These are phyloP conservation scores for Timandra comae DNA, from an alignment of 2,888 invertebrate species.

Conservation along the genomic window DNA sequence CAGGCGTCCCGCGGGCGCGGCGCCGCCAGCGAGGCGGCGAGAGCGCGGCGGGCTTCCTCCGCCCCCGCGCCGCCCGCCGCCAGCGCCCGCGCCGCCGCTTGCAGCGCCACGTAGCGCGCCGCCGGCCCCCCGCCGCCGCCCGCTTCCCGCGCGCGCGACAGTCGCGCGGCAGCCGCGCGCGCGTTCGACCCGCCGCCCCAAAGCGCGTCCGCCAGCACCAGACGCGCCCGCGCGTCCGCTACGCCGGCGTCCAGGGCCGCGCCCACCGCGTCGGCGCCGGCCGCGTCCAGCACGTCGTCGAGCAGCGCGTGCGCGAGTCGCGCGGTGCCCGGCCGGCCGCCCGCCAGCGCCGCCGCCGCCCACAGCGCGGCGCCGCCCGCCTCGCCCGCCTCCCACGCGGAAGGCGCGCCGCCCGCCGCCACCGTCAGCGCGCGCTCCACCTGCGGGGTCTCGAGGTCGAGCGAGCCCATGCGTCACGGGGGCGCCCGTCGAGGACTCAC, in stretches of 20 bases:
- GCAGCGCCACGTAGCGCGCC: constrained; percentile 15
- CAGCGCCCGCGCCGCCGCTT: constrained; percentile 14
- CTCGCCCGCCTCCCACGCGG: constrained; percentile 4
- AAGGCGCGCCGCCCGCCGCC: constrained; percentile 1
- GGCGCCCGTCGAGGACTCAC: too few species aligned
- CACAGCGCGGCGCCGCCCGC: constrained; percentile 4
- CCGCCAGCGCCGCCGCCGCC: constrained; percentile 1
- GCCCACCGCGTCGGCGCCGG: constrained; percentile 4
- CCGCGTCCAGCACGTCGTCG: constrained; percentile 6
- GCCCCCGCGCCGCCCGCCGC: constrained; percentile 1
- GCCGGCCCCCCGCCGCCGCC: constrained; percentile 6
- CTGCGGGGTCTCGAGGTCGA: constrained; percentile 10
- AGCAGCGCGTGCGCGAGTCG: constrained; percentile 7
- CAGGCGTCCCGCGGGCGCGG: constrained; percentile 6
- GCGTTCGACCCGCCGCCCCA: constrained; percentile 16
- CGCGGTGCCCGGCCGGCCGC: constrained; percentile 2
- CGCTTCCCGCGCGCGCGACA: constrained; percentile 9
- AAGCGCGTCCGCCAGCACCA: constrained; percentile 22
- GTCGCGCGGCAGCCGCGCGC: constrained; percentile 11
- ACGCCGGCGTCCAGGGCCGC: constrained; percentile 15
- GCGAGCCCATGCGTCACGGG: too few species aligned
- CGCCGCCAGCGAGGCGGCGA: constrained; percentile 14
- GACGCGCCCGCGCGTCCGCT: constrained; percentile 8
- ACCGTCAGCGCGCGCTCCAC: constrained; percentile 8
- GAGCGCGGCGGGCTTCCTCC: constrained; percentile 7